phyloP scores from a whole-genome alignment of 1,140 invertebrate genomes.

The Caerostris darwini region DNA sequence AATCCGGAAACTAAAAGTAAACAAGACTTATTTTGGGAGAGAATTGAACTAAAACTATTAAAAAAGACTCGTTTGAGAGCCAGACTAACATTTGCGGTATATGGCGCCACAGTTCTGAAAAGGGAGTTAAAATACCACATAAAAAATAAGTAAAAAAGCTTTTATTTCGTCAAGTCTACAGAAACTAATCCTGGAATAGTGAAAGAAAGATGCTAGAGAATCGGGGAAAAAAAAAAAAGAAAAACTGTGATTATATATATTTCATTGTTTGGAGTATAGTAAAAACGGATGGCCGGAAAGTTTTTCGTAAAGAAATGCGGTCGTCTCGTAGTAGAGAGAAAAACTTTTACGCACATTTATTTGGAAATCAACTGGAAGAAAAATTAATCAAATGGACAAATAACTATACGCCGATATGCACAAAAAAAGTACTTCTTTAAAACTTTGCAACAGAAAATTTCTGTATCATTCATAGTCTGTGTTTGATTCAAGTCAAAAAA shows the following conservation, averaged over 20 bases:
- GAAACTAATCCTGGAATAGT: constrained; percentile 7
- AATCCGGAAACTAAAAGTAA: no score
- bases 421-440: no score
- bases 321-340: neutral
- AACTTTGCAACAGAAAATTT: no score
- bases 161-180: constrained; percentile 27
- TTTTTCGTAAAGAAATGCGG: neutral
- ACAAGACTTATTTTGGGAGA: no score
- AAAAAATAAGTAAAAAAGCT: constrained; percentile 28
- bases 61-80: neutral
- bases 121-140: neutral
- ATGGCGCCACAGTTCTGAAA: constrained; percentile 8
- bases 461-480: no score
- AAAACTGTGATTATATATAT: no score
- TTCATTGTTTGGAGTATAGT: neutral
- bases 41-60: no score
- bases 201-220: neutral
- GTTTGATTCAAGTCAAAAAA: no score
- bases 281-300: neutral
- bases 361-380: no score
- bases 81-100: constrained; percentile 8
- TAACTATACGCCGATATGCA: no score
- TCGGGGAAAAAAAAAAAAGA: neutral
- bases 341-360: no score
- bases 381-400: no score